Evolutionary conservation across 2,797 vertebrate genomes (phyloP).

Genomic region (Percopsis omiscomaycus): DNA sequence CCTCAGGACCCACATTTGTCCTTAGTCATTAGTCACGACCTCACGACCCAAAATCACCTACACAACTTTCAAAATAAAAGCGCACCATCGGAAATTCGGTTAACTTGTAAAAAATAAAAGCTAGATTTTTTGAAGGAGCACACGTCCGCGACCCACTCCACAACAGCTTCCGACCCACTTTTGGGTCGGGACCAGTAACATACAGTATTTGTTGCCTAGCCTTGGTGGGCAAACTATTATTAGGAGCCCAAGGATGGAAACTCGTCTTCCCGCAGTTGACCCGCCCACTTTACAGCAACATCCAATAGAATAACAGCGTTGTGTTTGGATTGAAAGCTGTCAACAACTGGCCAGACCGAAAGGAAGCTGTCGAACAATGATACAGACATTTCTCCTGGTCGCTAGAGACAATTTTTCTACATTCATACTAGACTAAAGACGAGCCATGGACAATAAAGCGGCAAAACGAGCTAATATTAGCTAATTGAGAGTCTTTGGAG

Average conservation of each 20-base stretch:
- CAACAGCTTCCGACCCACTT: too few species aligned
- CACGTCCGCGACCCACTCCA: too few species aligned
- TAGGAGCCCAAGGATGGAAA: background rate
- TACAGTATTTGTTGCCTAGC: too few species aligned
- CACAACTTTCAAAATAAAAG: too few species aligned
- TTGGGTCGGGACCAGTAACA: too few species aligned
- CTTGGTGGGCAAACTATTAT: too few species aligned
- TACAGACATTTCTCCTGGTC: background rate
- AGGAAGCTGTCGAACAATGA: slow-evolving; percentile 37
- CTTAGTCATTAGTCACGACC: too few species aligned
- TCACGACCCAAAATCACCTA: too few species aligned
- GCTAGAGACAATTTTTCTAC: background rate
- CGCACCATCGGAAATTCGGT: too few species aligned
- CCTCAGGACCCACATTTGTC: too few species aligned
- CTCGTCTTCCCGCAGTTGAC: background rate
- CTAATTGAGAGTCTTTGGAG: slow-evolving; percentile 34
- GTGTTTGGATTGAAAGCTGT: slow-evolving; percentile 45
- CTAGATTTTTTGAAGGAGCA: too few species aligned
- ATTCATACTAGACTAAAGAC: background rate
- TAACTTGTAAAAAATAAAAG: too few species aligned
- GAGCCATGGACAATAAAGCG: slow-evolving; percentile 36
- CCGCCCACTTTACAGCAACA: slow-evolving; percentile 16
- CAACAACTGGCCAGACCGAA: slow-evolving; percentile 58
- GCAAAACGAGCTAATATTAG: slow-evolving; percentile 24
- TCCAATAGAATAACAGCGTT: slow-evolving; percentile 55